Base-by-base conservation (phyloP, 35 echinoderm and acorn worm genomes). In the Heliocidaris tuberculata region DNA sequence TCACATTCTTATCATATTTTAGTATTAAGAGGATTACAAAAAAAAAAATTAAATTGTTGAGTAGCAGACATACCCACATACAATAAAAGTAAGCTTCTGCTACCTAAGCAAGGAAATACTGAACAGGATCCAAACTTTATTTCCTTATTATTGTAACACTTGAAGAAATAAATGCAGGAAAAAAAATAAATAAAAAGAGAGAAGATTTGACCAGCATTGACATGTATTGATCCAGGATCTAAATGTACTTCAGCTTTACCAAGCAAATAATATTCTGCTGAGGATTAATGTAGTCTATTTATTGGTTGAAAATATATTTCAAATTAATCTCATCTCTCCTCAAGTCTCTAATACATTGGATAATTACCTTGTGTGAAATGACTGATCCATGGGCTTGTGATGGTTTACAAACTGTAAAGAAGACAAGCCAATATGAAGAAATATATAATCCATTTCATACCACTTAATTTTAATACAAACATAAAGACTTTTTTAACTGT, bases 321-420 rank as follows among this genome's bases (percentile, higher is more conserved):
- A 7, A n/a, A n/a, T 78, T 21, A 2, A 27, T 78, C 65, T 78
- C 5, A 78, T 78, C 4, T 78, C 65, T 27, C 6, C 21, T 78
- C 21, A 78, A 31, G 3, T 42, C 32, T 88, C 13, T 32, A 32
- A 86, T 89, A 47, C 29, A 13, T 32, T 89, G 87, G 87, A 31
- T 89, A 35, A 52, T 95, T 96, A 99, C 98, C 97, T 97, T 96
- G 60, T 99, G 98, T 59, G 98, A 99, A 85, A 96, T 97, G 88
- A 96, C 92, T 50, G 98, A 99, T 29, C 98, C 98, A 93, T 99
- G 98, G 17, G 97, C 98, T 94, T 97, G 96, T 30, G 97, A 97
- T 21, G 97, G 95, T 94, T 99, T 99, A 85, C 98, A 99, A 47
- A 99, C 98, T 97, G 94, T 91, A 88, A 93, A 90, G 70, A 94